Percentiles rank a stretch among this genome's conserved stretches.
These are phyloP conservation scores for Formica exsecta DNA, from an alignment of 1,140 invertebrate genomes.

Conservation along the genomic window DNA sequence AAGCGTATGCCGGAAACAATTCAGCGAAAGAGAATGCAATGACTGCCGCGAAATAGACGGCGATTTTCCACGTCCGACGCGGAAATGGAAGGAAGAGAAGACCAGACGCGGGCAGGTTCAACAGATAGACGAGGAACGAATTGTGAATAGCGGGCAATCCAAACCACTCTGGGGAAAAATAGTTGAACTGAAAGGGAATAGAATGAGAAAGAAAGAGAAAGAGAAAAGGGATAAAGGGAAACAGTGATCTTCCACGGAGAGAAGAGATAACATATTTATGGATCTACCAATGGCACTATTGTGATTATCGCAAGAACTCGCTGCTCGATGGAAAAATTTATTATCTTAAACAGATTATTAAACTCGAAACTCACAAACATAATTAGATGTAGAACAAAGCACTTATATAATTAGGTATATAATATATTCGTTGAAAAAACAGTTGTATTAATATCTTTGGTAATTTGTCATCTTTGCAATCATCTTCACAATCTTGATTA, in stretches of 20 bases:
- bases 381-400: no score
- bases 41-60: conserved; percentile 43
- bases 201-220: conserved; percentile 1
- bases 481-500: conserved; percentile 33
- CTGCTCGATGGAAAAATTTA: neutral
- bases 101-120: conserved; percentile 30
- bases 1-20: conserved; percentile 27
- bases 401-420: neutral
- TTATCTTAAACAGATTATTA: neutral
- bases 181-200: conserved; percentile 41
- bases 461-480: neutral
- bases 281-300: neutral
- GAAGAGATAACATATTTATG: conserved; percentile 74
- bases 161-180: conserved; percentile 56
- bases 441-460: neutral
- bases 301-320: conserved; percentile 15
- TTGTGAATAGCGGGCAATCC: conserved; percentile 64
- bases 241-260: conserved; percentile 61
- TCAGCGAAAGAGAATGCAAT: conserved; percentile 38
- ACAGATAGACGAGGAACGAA: conserved; percentile 58
- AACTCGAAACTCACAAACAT: neutral
- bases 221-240: conserved; percentile 18
- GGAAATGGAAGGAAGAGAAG: conserved; percentile 60
- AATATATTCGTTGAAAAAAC: neutral
- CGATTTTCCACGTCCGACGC: conserved; percentile 55